phyloP scores from a whole-genome alignment of 2,797 vertebrate genomes.

The Protonibea diacanthus region DNA sequence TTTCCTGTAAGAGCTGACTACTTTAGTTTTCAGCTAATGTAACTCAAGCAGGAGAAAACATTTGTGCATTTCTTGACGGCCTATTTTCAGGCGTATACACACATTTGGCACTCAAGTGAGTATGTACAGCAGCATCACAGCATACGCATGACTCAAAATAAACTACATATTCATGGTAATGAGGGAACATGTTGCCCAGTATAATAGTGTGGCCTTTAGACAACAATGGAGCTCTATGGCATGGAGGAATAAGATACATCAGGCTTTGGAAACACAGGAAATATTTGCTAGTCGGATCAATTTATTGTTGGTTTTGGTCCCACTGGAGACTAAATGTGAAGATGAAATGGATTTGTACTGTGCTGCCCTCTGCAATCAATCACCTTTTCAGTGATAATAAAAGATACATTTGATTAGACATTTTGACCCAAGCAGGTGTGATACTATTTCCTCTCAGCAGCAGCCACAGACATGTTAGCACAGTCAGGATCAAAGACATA shows the following conservation, averaged over 20 bases:
- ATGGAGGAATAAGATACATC: background rate
- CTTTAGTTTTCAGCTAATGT: background rate
- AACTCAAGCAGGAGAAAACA: background rate
- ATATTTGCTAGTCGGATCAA: background rate
- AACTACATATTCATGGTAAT: background rate
- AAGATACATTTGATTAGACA: conserved; percentile 25
- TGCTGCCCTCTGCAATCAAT: background rate
- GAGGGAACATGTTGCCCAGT: background rate
- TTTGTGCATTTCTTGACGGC: background rate
- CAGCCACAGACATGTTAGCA: conserved; percentile 45
- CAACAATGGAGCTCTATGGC: conserved; percentile 8
- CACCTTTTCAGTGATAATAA: conserved; percentile 7
- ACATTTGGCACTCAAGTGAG: background rate
- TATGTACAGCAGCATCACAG: background rate
- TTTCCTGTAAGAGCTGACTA: background rate
- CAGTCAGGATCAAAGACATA: conserved; percentile 49
- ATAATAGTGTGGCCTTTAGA: background rate
- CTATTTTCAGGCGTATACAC: background rate
- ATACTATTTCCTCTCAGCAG: conserved; percentile 23
- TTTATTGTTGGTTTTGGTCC: background rate
- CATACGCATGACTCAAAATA: background rate
- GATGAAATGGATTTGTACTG: background rate
- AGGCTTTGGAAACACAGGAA: background rate
- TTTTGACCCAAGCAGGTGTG: conserved; percentile 26
- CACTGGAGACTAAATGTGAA: conserved; percentile 8